Base-by-base conservation (phyloP, 2,797 vertebrate genomes). In the Siniperca scherzeri region DNA sequence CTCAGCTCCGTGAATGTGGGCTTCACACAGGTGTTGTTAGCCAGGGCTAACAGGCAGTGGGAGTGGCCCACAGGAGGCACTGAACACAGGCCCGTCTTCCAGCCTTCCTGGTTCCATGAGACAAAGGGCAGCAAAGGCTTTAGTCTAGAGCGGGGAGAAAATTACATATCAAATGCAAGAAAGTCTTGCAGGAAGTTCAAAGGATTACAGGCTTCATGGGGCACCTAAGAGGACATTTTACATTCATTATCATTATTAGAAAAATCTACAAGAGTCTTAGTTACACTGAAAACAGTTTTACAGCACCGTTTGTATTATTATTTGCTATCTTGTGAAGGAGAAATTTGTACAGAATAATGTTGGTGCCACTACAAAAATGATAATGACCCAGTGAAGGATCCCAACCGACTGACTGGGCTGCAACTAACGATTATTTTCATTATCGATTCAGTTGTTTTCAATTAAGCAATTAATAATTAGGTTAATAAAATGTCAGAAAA, bases 31-130 rank as follows among this genome's bases (percentile, higher is more conserved):
- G 98, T 99, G 93, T 98, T 99, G 92, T 99, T 99, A 71, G 98
- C 97, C 91, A 99, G 85, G n/a, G 98, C 96, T 64, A 99, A 80
- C 64, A 99, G 93, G 1, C 98, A 97, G 92, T 98, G 97, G 4
- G 96, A 91, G 92, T 98, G 98, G 59, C 97, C 97, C 52, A 98
- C 97, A 0, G 98, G 98, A 60, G 99, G 97, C 17, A 99, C 95
- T 0, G 98, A 97, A 85, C 99, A 99, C 84, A 99, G 93, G 60
- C 97, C 94, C 0, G 98, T 98, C 93, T 99, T 99, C 98, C 98
- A 99, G 73, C 98, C 99, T 86, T 99, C 98, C 92, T 97, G 97
- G 94, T 99, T 99, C 99, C 99, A 99, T 0, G 96, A 97, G 7
- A 99, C 95, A 83, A 99, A 99, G 0, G 95, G 96, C 77, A 99